A percentile compares a stretch with the other conserved stretches of the same genome.
phyloP scores from a whole-genome alignment of 2,888 invertebrate species.

The Torymus auratus region DNA sequence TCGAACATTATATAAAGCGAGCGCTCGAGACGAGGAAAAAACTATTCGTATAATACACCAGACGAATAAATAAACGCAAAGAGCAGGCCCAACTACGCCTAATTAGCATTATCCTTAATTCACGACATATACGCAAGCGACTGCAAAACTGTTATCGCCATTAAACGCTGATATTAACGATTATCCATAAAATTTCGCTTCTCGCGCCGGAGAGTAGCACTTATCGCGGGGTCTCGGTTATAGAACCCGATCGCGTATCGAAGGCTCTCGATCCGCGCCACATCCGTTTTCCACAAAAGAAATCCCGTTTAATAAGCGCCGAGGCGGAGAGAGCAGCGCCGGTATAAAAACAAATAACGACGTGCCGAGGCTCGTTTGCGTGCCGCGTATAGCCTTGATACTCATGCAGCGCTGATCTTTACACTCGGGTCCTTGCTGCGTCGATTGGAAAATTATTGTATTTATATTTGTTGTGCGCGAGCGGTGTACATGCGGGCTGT shows the following conservation, averaged over 20 bases:
- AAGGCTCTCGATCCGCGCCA: constrained; percentile 14
- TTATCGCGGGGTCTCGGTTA: background rate
- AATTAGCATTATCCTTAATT: constrained; percentile 52
- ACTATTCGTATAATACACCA: background rate
- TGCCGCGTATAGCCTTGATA: constrained; percentile 3
- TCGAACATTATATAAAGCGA: no score
- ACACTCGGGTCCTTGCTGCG: background rate
- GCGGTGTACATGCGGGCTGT: background rate
- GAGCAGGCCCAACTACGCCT: background rate
- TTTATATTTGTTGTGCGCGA: constrained; percentile 4
- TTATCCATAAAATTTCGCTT: constrained; percentile 38
- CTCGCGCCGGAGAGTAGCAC: background rate
- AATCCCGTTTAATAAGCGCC: constrained; percentile 46
- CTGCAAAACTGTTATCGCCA: constrained; percentile 33
- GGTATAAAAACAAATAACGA: constrained; percentile 25
- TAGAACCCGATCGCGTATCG: constrained; percentile 36
- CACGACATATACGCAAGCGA: background rate
- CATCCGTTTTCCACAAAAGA: constrained; percentile 16
- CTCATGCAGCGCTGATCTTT: no score
- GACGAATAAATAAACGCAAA: constrained; percentile 2
- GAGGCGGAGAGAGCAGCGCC: background rate
- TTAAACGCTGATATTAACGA: constrained; percentile 53
- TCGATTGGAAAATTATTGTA: constrained; percentile 36
- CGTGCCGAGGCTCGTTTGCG: background rate
- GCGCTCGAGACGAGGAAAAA: background rate